Base-by-base conservation (phyloP, 2,797 vertebrate genomes). In the Rhabdomys pumilio region DNA sequence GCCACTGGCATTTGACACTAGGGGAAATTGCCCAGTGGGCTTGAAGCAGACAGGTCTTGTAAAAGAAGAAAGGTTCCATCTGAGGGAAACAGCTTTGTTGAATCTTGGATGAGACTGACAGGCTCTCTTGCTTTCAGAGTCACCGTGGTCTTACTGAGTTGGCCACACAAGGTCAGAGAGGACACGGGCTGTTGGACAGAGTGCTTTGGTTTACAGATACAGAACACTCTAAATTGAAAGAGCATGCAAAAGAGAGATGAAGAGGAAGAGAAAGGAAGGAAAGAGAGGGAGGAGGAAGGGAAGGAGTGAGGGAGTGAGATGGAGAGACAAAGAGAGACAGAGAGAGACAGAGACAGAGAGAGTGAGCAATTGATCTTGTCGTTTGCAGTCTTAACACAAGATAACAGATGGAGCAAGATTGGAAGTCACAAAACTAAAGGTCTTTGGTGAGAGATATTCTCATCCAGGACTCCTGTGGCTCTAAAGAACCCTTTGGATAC, bases 351-450 rank as follows among this genome's bases (percentile, higher is more conserved):
- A 14, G 7, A 80, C 9, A 73, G 41, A 57, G 69, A 24, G 31
- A 79, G 14, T 72, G 55, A 41, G n/a, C 83, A 84, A 96, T 98
- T 98, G 96, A 96, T 98, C 96, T 98, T 97, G 96, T 94, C 91
- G 93, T 90, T 93, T 93, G 31, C 87, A 97, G 86, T 93, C 95
- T 97, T 98, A 98, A 98, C 98, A 97, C 2, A 97, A 96, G 69
- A 80, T 90, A 97, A 96, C 34, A 91, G 95, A 97, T 98, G 81
- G 83, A 97, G 98, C 96, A 31, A 97, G 97, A 97, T 97, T 96
- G 96, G 92, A 98, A 97, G 61, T 93, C 94, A 98, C 97, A 98
- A 98, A 98, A 97, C 88, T 85, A 89, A 97, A 98, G 95, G 91
- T 95, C 88, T 93, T 81, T 95, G 97, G 87, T 96, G 96, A 98